A percentile compares a stretch with the other conserved stretches of the same genome.
These are phyloP conservation scores for Atlantisia rogersi DNA, from an alignment of 2,113 vertebrate species.

Conservation along the genomic window DNA sequence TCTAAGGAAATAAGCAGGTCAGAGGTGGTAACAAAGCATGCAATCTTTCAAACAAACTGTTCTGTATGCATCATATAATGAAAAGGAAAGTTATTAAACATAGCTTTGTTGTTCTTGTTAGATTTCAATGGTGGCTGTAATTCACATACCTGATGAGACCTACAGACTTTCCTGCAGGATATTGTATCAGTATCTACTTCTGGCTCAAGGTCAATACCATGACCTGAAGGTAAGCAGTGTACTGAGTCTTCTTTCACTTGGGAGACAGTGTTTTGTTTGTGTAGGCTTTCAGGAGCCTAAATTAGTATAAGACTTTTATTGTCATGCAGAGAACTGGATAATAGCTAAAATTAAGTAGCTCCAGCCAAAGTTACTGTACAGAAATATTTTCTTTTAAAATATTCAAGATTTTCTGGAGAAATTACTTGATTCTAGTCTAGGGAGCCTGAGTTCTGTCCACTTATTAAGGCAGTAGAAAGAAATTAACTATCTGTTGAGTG, in stretches of 20 bases:
- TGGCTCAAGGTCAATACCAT: conserved; percentile 88
- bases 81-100: not conserved
- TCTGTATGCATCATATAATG: not conserved
- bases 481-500: not conserved
- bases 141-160: conserved; percentile 91
- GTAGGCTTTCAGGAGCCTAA: conserved; percentile 6
- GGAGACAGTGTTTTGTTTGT: not conserved
- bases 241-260: not conserved
- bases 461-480: not conserved
- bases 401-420: not conserved
- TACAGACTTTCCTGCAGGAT: conserved; percentile 87
- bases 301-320: not conserved
- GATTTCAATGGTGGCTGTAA: conserved; percentile 88
- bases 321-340: not conserved
- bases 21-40: not conserved
- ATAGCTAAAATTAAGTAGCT: not conserved
- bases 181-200: conserved; percentile 92
- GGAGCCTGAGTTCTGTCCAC: not conserved
- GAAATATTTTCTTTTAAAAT: not conserved
- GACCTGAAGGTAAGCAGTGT: conserved; percentile 87
- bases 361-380: not conserved
- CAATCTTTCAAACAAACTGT: not conserved
- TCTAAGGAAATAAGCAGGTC: not conserved
- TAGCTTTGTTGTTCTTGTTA: conserved; percentile 25
- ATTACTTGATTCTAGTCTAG: not conserved